Base-by-base conservation (phyloP, 2,797 vertebrate genomes). In the Lophura swinhoii region DNA sequence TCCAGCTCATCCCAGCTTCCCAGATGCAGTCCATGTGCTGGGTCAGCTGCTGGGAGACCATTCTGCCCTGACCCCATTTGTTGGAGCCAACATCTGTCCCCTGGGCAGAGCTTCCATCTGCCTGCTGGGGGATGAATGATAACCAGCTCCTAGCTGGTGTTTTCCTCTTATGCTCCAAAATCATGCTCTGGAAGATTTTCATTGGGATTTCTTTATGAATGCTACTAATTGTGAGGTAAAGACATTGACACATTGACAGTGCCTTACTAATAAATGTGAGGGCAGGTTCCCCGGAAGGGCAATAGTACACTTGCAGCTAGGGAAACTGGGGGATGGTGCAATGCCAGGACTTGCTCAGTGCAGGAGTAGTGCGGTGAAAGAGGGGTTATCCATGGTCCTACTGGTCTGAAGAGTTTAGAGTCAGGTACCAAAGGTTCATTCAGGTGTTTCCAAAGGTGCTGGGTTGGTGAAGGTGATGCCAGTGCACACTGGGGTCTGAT, bases 301-400 rank as follows among this genome's bases (percentile, higher is more conserved):
- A 72, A 22, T 2, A 43, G 23, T 16, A 22, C 26, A 2, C 29
- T 41, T 46, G 8, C 60, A 60, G 31, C 6, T 1, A 21, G 56
- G 43, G 68, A 87, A 90, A 82, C 84, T 84, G 84, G 93, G 89
- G 68, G 87, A 84, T 14, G 2, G n/a, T 91, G 44, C 23, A 43
- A 21, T 35, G 41, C n/a, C 0, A 0, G 13, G 46, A 15, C 41
- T 73, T 5, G 1, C n/a, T 44, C 12, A 1, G 3, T 18, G 11
- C 24, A 55, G 56, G n/a, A n/a, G 58, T 29, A 74, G 70, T 33
- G 59, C 51, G 8, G 5, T 28, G n/a, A 41, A 63, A 46, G 0
- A 67, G 1, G 53, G 44, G 39, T 56, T 67, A 31, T 28, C 21
- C 59, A 31, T 3, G 22, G 64, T 63, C 43, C 48, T 68, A 9